phyloP scores from a whole-genome alignment of 2,888 invertebrate genomes.

The Bursaphelenchus okinawaensis region DNA sequence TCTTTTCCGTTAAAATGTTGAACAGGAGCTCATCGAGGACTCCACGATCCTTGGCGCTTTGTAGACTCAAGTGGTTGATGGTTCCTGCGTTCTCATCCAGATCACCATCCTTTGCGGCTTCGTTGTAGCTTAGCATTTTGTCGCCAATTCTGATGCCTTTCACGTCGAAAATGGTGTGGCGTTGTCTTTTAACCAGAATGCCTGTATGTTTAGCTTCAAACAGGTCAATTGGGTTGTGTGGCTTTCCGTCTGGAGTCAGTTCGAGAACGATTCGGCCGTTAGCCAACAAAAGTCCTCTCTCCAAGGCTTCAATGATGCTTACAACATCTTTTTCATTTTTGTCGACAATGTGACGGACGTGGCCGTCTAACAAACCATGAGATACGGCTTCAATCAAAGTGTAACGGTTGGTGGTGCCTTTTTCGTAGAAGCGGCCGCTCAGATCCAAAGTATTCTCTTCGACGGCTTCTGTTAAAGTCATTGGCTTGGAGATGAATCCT shows the following conservation, averaged over 20 bases:
- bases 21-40: conserved; percentile 58
- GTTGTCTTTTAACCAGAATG: conserved; percentile 77
- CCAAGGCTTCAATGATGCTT: conserved; percentile 78
- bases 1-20: conserved; percentile 76
- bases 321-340: conserved; percentile 73
- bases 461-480: conserved; percentile 80
- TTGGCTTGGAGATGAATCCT: conserved; percentile 76
- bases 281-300: conserved; percentile 72
- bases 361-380: conserved; percentile 78
- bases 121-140: conserved; percentile 71
- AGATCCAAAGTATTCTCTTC: conserved; percentile 75
- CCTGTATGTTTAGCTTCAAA: conserved; percentile 84
- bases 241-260: conserved; percentile 30
- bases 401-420: conserved; percentile 69
- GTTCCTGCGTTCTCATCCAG: conserved; percentile 67
- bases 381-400: conserved; percentile 79
- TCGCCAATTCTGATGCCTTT: conserved; percentile 69
- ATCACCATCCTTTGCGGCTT: conserved; percentile 72
- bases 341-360: conserved; percentile 78
- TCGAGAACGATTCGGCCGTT: conserved; percentile 67
- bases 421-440: conserved; percentile 73
- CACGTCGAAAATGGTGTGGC: conserved; percentile 83
- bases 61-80: conserved; percentile 45
- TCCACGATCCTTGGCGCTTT: conserved; percentile 58
- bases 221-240: conserved; percentile 65